phyloP scores from a whole-genome alignment of 2,113 vertebrate genomes.

The Synodontis membranacea region DNA sequence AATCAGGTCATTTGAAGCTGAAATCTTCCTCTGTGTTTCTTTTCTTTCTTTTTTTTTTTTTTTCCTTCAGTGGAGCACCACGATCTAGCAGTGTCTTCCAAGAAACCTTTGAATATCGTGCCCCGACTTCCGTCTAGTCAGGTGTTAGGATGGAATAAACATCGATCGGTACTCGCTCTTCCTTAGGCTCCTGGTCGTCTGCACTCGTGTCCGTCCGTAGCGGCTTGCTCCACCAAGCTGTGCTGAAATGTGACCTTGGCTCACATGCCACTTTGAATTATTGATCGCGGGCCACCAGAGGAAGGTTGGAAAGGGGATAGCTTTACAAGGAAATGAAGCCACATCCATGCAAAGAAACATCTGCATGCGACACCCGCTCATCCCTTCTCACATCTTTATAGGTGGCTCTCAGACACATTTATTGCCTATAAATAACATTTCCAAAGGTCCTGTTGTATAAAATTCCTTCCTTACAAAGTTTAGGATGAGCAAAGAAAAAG shows the following conservation, averaged over 20 bases:
- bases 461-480: not conserved
- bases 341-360: conserved; percentile 12
- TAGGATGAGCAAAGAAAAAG: not conserved
- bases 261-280: conserved; percentile 54
- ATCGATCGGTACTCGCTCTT: conserved; percentile 4
- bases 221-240: conserved; percentile 30
- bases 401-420: not conserved
- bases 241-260: conserved; percentile 55
- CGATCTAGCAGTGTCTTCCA: not conserved
- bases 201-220: conserved; percentile 19
- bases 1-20: conserved; percentile 49
- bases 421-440: not conserved
- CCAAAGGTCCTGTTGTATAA: not conserved
- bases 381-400: conserved; percentile 22
- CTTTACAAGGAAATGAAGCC: conserved; percentile 10
- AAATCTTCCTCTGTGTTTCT: conserved; percentile 18
- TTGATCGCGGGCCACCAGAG: conserved; percentile 49
- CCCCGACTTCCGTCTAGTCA: conserved; percentile 3
- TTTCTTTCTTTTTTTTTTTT: not conserved
- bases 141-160: conserved; percentile 10
- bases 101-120: not conserved
- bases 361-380: not conserved
- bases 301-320: conserved; percentile 17
- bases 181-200: conserved; percentile 12
- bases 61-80: not conserved